Evolutionary conservation across 2,797 vertebrate species (phyloP).

Genomic region (Darevskia mixta): DNA sequence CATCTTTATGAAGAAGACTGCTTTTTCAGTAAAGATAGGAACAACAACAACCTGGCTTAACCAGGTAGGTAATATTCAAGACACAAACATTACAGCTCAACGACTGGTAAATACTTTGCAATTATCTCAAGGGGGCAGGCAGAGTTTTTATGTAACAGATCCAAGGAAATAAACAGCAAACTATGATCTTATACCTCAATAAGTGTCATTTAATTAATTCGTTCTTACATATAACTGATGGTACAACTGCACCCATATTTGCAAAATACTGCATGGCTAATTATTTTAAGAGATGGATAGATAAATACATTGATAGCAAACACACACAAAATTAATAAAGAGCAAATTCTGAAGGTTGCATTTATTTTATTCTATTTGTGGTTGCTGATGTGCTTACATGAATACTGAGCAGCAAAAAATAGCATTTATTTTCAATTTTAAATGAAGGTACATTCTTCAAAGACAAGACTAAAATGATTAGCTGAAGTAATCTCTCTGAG

Average conservation of each 20-base stretch:
- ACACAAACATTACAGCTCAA: slow-evolving; percentile 52
- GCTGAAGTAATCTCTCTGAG: slow-evolving; percentile 66
- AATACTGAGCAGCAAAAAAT: slow-evolving; percentile 67
- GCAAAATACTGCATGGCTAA: slow-evolving; percentile 43
- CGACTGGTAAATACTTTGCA: slow-evolving; percentile 7
- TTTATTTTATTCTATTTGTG: slow-evolving; percentile 62
- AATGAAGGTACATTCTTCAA: slow-evolving; percentile 73
- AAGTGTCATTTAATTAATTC: slow-evolving; percentile 22
- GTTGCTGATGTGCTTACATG: slow-evolving; percentile 56
- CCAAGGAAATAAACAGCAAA: slow-evolving; percentile 66
- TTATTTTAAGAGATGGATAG: slow-evolving; percentile 72
- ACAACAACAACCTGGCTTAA: slow-evolving; percentile 33
- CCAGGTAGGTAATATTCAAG: slow-evolving; percentile 54
- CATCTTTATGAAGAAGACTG: slow-evolving; percentile 35
- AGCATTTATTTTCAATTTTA: slow-evolving; percentile 71
- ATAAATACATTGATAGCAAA: slow-evolving; percentile 30
- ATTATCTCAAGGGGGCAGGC: neutral
- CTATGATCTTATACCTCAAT: neutral
- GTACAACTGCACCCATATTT: slow-evolving; percentile 40
- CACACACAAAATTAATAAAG: slow-evolving; percentile 59
- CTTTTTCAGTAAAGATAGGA: slow-evolving; percentile 36
- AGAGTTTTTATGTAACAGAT: slow-evolving; percentile 31
- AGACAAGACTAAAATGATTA: slow-evolving; percentile 73
- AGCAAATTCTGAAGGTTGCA: slow-evolving; percentile 62
- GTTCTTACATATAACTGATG: neutral